Evolutionary conservation across 2,888 invertebrate species (phyloP).

Genomic region (Caenorhabditis sp.): DNA sequence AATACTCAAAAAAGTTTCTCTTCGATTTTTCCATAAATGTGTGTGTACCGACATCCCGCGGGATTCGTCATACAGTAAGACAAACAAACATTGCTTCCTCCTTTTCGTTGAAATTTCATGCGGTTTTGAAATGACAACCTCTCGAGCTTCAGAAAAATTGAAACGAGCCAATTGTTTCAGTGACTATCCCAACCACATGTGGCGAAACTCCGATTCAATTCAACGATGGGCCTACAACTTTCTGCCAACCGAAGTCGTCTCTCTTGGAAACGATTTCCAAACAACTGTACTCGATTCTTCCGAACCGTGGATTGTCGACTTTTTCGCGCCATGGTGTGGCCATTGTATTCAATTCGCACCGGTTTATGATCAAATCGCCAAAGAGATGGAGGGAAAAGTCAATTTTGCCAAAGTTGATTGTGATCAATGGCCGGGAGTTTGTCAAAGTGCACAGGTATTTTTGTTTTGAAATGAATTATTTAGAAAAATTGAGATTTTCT

Average conservation of each 20-base stretch:
- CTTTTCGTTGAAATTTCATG: too few relatives aligned
- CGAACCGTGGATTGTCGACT: constrained; percentile 74
- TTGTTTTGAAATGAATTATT: neutral
- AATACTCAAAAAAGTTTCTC: neutral
- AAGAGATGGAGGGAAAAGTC: constrained; percentile 76
- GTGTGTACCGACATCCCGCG: too few relatives aligned
- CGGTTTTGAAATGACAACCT: too few relatives aligned
- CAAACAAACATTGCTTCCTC: too few relatives aligned
- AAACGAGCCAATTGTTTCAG: constrained; percentile 40
- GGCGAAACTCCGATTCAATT: constrained; percentile 77
- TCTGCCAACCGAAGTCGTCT: constrained; percentile 74
- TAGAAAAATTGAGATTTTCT: constrained; percentile 1
- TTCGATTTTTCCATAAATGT: too few relatives aligned
- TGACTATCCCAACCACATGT: constrained; percentile 74
- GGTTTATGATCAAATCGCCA: constrained; percentile 78
- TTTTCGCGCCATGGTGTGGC: constrained; percentile 75
- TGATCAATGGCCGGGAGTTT: constrained; percentile 75
- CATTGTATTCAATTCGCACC: constrained; percentile 79
- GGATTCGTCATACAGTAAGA: too few relatives aligned
- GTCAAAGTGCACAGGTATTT: constrained; percentile 72
- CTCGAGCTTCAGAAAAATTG: too few relatives aligned
- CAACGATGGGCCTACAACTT: constrained; percentile 78
- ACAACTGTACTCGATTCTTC: constrained; percentile 73
- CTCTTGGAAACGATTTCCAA: constrained; percentile 60
- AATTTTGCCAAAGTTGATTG: constrained; percentile 79